These are phyloP conservation scores for Drosophila barbarae DNA, from an alignment of 2,888 invertebrate species.

Conservation along the genomic window DNA sequence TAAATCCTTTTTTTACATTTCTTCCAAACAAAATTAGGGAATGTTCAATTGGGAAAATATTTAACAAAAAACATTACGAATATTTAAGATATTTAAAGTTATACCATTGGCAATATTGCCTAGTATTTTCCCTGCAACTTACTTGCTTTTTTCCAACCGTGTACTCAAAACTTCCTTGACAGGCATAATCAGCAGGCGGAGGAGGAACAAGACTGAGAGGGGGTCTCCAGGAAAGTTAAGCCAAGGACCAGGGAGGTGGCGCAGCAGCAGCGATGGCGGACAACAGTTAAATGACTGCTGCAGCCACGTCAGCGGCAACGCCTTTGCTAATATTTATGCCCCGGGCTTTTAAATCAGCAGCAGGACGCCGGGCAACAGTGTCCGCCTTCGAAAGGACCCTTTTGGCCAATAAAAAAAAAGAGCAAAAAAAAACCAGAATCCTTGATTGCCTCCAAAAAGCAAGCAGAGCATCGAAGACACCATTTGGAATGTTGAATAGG, in stretches of 20 bases:
- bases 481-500: slow-evolving; percentile 25
- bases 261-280: slow-evolving; percentile 11
- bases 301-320: slow-evolving; percentile 57
- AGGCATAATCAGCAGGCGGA: slow-evolving; percentile 25
- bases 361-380: slow-evolving; percentile 14
- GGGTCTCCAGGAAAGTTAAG: background rate
- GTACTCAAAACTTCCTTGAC: slow-evolving; percentile 26
- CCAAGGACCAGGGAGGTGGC: background rate
- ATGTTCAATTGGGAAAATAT: no score
- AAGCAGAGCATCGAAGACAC: slow-evolving; percentile 13
- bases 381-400: slow-evolving; percentile 30
- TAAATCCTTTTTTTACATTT: background rate
- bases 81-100: no score
- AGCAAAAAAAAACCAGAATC: background rate
- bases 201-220: background rate
- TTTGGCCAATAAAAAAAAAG: slow-evolving; percentile 18
- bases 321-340: slow-evolving; percentile 70
- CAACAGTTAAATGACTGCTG: slow-evolving; percentile 72
- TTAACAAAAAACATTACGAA: no score
- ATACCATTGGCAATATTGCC: no score
- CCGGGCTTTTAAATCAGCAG: slow-evolving; percentile 50
- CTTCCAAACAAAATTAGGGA: background rate
- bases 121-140: no score
- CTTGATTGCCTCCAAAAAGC: slow-evolving; percentile 29
- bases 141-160: slow-evolving; percentile 1